A percentile compares a stretch with the other conserved stretches of the same genome.
These are phyloP conservation scores for Clusia tigrina DNA, from an alignment of 2,888 invertebrate species.

Conservation along the genomic window DNA sequence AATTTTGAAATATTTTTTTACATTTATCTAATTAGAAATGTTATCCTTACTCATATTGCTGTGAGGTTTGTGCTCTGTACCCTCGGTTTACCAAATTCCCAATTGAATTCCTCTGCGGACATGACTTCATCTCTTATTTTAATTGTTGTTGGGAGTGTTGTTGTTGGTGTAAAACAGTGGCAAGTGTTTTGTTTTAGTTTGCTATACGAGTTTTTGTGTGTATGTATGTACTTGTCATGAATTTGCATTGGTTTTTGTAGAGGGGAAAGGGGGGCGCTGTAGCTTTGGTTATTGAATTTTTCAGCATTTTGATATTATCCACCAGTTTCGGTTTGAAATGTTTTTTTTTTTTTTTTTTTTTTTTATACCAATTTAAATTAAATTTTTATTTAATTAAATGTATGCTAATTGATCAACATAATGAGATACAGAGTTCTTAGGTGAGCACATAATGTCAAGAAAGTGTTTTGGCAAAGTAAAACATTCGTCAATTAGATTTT, in stretches of 20 bases:
- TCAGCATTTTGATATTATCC: too few species aligned
- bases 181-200: background rate
- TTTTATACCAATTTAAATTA: too few species aligned
- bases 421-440: too few species aligned
- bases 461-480: too few species aligned
- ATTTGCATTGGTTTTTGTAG: too few species aligned
- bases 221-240: too few species aligned
- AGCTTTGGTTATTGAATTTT: too few species aligned
- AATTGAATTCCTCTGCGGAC: background rate
- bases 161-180: background rate
- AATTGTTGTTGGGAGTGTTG: background rate
- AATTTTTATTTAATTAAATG: too few species aligned
- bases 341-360: background rate
- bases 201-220: background rate
- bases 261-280: too few species aligned
- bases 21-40: background rate
- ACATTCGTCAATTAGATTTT: too few species aligned
- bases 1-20: background rate
- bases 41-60: background rate
- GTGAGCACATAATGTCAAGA: too few species aligned
- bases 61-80: background rate
- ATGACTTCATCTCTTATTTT: slow-evolving; percentile 10
- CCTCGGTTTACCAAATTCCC: slow-evolving; percentile 1
- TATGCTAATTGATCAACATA: too few species aligned
- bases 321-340: background rate